Evolutionary conservation across 2,888 invertebrate species (phyloP).

Genomic region (Merodon equestris): DNA sequence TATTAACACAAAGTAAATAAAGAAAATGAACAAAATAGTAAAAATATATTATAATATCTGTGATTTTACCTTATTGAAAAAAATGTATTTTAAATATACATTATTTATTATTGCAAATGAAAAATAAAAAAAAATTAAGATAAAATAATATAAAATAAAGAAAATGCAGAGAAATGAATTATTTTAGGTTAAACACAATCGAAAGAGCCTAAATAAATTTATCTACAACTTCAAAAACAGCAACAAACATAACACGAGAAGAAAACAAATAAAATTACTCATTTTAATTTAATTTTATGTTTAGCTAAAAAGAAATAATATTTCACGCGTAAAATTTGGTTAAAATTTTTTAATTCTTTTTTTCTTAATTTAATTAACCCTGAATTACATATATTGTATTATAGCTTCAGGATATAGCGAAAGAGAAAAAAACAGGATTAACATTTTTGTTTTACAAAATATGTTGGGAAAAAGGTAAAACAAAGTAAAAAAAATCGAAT

Average conservation of each 20-base stretch:
- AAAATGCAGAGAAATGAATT: slow-evolving; percentile 49
- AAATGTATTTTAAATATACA: slow-evolving; percentile 69
- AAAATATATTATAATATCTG: slow-evolving; percentile 69
- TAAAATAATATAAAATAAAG: slow-evolving; percentile 39
- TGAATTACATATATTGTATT: neutral
- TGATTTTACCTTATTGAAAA: slow-evolving; percentile 68
- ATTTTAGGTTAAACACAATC: slow-evolving; percentile 53
- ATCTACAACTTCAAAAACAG: slow-evolving; percentile 15
- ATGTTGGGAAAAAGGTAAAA: slow-evolving; percentile 12
- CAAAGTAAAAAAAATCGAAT: slow-evolving; percentile 39
- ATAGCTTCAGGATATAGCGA: slow-evolving; percentile 21
- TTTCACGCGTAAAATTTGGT: too few species aligned
- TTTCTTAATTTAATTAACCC: slow-evolving; percentile 11
- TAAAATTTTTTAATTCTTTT: too few species aligned
- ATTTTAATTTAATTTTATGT: slow-evolving; percentile 21
- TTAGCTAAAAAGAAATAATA: slow-evolving; percentile 42
- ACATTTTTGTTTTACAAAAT: slow-evolving; percentile 28
- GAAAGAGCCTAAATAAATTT: slow-evolving; percentile 34
- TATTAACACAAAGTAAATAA: slow-evolving; percentile 55
- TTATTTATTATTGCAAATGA: slow-evolving; percentile 67
- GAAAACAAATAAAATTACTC: slow-evolving; percentile 6
- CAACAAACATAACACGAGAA: slow-evolving; percentile 25
- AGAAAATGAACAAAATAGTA: slow-evolving; percentile 57
- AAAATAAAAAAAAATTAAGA: slow-evolving; percentile 25
- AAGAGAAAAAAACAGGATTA: slow-evolving; percentile 9